These are phyloP conservation scores for Lota lota DNA, from an alignment of 2,113 vertebrate species.

Conservation along the genomic window DNA sequence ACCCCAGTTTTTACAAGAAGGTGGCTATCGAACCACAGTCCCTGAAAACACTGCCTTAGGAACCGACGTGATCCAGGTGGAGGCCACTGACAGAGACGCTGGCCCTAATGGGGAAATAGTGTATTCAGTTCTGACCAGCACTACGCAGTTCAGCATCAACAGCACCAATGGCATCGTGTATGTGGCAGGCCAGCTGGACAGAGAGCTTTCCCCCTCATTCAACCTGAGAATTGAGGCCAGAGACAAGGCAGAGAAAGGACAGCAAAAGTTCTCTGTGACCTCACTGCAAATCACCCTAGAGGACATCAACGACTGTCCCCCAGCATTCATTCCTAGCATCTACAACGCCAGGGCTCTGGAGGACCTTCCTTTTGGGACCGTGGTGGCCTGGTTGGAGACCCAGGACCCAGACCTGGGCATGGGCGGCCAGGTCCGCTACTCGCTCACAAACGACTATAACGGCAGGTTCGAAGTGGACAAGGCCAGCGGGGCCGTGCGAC, in stretches of 20 bases:
- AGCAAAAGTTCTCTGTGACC: constrained; percentile 81
- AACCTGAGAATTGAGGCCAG: constrained; percentile 90
- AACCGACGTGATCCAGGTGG: constrained; percentile 90
- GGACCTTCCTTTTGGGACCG: constrained; percentile 90
- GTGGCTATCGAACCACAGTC: constrained; percentile 80
- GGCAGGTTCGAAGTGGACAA: constrained; percentile 92
- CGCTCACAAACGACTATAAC: constrained; percentile 86
- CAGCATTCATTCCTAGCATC: constrained; percentile 86
- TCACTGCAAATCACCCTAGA: constrained; percentile 84
- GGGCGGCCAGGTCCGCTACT: constrained; percentile 92
- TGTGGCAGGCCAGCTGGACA: constrained; percentile 87
- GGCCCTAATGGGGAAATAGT: constrained; percentile 84
- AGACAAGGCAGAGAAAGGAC: constrained; percentile 82
- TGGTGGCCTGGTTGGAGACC: constrained; percentile 94
- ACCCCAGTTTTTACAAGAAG: constrained; percentile 86
- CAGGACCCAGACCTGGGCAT: constrained; percentile 90
- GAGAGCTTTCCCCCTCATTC: constrained; percentile 83
- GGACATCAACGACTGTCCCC: constrained; percentile 94
- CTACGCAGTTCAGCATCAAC: constrained; percentile 88
- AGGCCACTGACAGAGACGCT: constrained; percentile 91
- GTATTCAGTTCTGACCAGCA: constrained; percentile 89
- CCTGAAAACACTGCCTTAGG: constrained; percentile 91
- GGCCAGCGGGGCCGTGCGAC: constrained; percentile 86
- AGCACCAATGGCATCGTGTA: constrained; percentile 87
- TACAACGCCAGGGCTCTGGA: constrained; percentile 88